Evolutionary conservation across 2,113 vertebrate species (phyloP), one percentile per base, ranked within the genome.

Genomic region (Condylura cristata): DNA sequence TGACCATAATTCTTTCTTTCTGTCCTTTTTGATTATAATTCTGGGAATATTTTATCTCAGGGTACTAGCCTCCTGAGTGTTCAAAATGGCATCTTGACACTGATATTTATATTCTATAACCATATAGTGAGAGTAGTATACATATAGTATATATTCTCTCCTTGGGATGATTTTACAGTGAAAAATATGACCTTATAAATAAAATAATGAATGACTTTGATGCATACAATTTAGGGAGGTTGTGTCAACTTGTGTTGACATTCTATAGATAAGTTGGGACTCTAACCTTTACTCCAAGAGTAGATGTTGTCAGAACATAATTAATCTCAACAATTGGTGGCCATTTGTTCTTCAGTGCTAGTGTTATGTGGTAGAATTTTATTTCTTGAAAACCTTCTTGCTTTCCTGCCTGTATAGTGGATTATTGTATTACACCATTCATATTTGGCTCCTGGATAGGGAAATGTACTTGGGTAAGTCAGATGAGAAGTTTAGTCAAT

Each of bases 11-110:
- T 56, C 53, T 56, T 56, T 56, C 53, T 56, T 56, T 51, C 48
- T 51, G 48, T 51, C 48, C 48, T 51, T 22, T 56, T 56, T 56
- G 53, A 56, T 56, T 56, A 6, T 56, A 56, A 22, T 56, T 96
- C 65, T 89, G 89, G 46, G 75, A 84, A 53, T 96, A 65, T 72
- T 95, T 93, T 91, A 60, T 91, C 71, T 94, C 13, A 46, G 68
- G 8, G 68, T 63, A 16, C 44, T 37, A 18, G 72, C 90, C 66
- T 90, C 53, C 61, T 8, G 71, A 65, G n/a, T 79, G 78, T 89
- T 96, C 61, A 51, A 32, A 84, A 44, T 93, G 70, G 44, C 76
- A 68, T 95, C 92, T 84, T 87, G 70, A 93, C 66, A 46, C 60
- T 82, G 61, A 68, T 39, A 58, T 93, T 84, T 85, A 32, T 82